Base-by-base conservation (phyloP, 2,888 invertebrate genomes). In the Andrena flavipes region DNA sequence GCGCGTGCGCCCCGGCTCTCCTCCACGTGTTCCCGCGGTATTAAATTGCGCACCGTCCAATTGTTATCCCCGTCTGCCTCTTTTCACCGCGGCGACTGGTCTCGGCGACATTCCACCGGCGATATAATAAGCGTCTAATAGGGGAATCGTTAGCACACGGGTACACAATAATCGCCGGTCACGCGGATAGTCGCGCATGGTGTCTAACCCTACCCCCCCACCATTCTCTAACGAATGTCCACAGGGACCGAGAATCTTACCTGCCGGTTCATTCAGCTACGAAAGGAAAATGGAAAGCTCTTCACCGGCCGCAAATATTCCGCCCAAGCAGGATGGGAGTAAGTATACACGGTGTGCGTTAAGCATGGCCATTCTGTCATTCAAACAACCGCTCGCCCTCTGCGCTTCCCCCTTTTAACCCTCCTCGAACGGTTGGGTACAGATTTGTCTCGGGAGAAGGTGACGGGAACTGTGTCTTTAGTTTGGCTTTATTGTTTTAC, bases 291-390 rank as follows among this genome's bases (percentile, higher is more conserved):
- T 85, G 90, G 91, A 82, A 91, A 90, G 84, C 87, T 92, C 78
- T 92, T 92, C 87, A 91, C 91, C 63, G 91, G 91, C 33, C 90
- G 92, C 80, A 92, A 91, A 89, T 92, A 91, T 85, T 91, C 92
- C 35, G 91, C 92, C 7, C 92, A 91, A 60, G 88, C 89, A 35
- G 85, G 85, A 49, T 85, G 85, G 85, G 78, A 85, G 85, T 85
- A 76, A 85, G 85, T 85, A 84, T 63, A 72, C 30, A 8, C 35
- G 42, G 42, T 16, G 42, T 42, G 42, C 42, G 42, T 42, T 42
- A 42, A 42, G 42, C 42, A 42, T 42, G 42, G 42, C 5, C 16
- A 42, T 16, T 42, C 42, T 5, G 16, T 42, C 1, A 42, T 49
- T 33, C 54, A 29, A 67, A 71, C 20, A 20, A 54, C 13, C n/a